phyloP scores from a whole-genome alignment of 1,140 invertebrate species.

The Drosophila truncata region DNA sequence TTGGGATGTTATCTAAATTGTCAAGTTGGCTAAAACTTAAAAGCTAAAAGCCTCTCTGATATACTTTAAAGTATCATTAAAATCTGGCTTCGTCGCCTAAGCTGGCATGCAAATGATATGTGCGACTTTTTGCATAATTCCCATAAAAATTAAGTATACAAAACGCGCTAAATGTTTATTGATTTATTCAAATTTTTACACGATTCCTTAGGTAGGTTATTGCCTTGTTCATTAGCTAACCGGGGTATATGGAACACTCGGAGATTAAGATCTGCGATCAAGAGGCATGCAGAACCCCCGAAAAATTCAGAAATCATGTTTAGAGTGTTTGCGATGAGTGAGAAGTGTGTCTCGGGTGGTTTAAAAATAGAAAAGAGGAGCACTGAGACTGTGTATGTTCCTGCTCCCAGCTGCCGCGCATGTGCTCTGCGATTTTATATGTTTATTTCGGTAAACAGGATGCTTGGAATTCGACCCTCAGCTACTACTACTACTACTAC shows the following conservation, averaged over 20 bases:
- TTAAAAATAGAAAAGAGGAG: slow-evolving; percentile 57
- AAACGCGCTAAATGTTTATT: slow-evolving; percentile 63
- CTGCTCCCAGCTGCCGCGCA: slow-evolving; percentile 39
- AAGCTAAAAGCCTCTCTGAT: background rate
- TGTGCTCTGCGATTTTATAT: slow-evolving; percentile 25
- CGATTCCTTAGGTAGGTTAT: slow-evolving; percentile 57
- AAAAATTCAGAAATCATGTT: slow-evolving; percentile 12
- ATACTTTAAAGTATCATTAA: slow-evolving; percentile 32
- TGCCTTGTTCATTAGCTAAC: slow-evolving; percentile 50
- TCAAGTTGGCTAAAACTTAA: background rate
- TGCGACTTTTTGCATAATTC: slow-evolving; percentile 28
- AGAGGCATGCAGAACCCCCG: background rate
- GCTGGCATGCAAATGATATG: background rate
- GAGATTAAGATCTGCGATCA: slow-evolving; percentile 28
- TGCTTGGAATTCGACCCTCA: slow-evolving; percentile 35
- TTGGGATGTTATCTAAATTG: slow-evolving; percentile 25
- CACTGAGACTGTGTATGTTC: background rate
- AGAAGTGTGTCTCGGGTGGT: slow-evolving; percentile 28
- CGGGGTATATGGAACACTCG: slow-evolving; percentile 29
- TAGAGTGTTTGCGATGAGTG: slow-evolving; percentile 30
- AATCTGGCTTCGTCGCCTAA: background rate
- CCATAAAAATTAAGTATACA: slow-evolving; percentile 42
- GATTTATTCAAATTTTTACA: slow-evolving; percentile 72
- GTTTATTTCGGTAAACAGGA: slow-evolving; percentile 40
- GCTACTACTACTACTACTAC: background rate